Percentiles rank a stretch among this genome's conserved stretches.
These are phyloP conservation scores for Strigamia crassipes DNA, from an alignment of 2,888 invertebrate genomes.

Conservation along the genomic window DNA sequence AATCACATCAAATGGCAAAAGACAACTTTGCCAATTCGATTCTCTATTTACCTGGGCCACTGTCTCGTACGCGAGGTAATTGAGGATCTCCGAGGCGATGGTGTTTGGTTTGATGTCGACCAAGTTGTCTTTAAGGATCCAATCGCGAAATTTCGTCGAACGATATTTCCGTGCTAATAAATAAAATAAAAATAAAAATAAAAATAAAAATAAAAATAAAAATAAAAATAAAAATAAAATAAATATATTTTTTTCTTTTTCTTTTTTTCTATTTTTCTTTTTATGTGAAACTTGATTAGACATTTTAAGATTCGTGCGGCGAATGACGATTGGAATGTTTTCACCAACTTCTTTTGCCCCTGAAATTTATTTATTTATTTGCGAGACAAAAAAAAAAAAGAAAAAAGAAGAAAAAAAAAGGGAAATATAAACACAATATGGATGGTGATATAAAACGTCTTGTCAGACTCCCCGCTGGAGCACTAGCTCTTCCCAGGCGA, in stretches of 20 bases:
- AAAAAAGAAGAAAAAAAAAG: no score
- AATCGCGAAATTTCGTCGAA: constrained; percentile 59
- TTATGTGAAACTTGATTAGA: neutral
- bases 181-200: constrained; percentile 23
- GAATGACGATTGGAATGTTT: neutral
- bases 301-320: neutral
- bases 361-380: neutral
- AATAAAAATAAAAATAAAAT: neutral
- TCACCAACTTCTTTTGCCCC: neutral
- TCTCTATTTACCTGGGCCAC: constrained; percentile 69
- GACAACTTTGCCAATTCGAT: neutral
- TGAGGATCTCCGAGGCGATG: constrained; percentile 74
- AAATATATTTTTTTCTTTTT: neutral
- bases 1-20: neutral
- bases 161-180: constrained; percentile 56
- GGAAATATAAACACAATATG: neutral
- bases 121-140: constrained; percentile 58
- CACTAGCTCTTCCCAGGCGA: neutral
- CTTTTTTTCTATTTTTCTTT: no score
- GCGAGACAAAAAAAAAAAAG: neutral
- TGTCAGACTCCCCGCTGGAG: neutral
- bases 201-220: neutral
- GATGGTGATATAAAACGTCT: neutral
- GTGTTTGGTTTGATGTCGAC: constrained; percentile 58
- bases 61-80: constrained; percentile 86